Base-by-base conservation (phyloP, 2,113 vertebrate genomes). In the Ictidomys tridecemlineatus region DNA sequence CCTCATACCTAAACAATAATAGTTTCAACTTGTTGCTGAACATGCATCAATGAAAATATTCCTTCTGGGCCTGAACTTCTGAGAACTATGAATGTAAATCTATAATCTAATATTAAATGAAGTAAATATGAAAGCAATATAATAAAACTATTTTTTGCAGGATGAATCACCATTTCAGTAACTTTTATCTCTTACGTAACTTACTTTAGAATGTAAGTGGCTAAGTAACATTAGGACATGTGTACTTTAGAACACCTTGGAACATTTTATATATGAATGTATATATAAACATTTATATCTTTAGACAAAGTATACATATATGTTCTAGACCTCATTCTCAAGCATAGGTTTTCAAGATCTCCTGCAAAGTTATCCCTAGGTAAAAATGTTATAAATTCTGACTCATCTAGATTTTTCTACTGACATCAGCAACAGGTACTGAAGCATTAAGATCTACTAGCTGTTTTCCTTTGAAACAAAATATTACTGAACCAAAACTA, bases 1-100 rank as follows among this genome's bases (percentile, higher is more conserved):
- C 56, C 56, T 58, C 56, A 58, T 58, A 58, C 56, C 56, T 58
- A 58, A 8, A 58, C 18, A 20, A 58, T 58, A 70, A 79, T 42
- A 72, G 37, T 82, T 96, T 69, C 32, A 69, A 45, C 80, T 39
- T 58, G 18, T 95, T 84, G 42, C 37, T 80, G 94, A 95, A 85
- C 24, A 79, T 28, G 34, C 14, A 42, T 2, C 72, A 85, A 67
- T 70, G 53, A 95, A 98, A 94, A 87, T 73, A 72, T 16, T 89
- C 4, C 22, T 93, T 95, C 22, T 91, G 32, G 28, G 77, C 87
- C n/a, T 45, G 42, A 51, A 82, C 4, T 26, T 94, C 24, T 95
- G 48, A 30, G 2, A 39, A 7, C 42, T 76, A 51, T 10, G 3
- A 67, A 85, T 7, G 8, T 92, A 95, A 32, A 80, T 42, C 16